Evolutionary conservation across 2,888 invertebrate species (phyloP).

Genomic region (Conus canariensis): DNA sequence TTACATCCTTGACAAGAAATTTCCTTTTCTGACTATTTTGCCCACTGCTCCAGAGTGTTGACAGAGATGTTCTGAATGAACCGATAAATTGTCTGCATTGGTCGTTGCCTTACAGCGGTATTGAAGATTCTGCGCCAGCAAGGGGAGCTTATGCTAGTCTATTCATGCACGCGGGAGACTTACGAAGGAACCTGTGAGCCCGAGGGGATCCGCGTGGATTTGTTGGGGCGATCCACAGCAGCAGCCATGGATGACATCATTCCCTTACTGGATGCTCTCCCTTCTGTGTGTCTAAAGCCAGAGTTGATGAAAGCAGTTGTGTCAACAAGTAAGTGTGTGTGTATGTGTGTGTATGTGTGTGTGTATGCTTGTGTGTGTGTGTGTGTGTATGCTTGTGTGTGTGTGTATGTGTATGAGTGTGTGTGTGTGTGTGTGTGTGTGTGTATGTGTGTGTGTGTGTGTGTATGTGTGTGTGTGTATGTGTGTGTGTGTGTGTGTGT

Average conservation of each 20-base stretch:
- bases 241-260: not conserved
- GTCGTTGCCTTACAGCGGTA: constrained; percentile 47
- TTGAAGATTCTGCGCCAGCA: constrained; percentile 54
- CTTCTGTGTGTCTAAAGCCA: constrained; percentile 24
- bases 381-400: not conserved
- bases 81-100: too few species aligned
- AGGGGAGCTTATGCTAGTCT: constrained; percentile 49
- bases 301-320: not conserved
- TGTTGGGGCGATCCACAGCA: constrained; percentile 32
- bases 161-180: constrained; percentile 48
- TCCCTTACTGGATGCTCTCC: constrained; percentile 13
- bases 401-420: too few species aligned
- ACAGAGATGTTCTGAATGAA: too few species aligned
- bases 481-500: too few species aligned
- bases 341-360: too few species aligned
- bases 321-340: not conserved
- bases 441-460: too few species aligned
- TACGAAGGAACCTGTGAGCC: constrained; percentile 47
- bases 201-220: constrained; percentile 48
- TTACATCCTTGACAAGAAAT: too few species aligned
- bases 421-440: too few species aligned
- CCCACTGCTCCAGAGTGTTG: too few species aligned
- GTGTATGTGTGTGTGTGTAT: too few species aligned
- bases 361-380: not conserved
- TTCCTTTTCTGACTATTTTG: too few species aligned